phyloP scores from a whole-genome alignment of 92 coral and sea anemone genomes.

The Diadumene lineata region DNA sequence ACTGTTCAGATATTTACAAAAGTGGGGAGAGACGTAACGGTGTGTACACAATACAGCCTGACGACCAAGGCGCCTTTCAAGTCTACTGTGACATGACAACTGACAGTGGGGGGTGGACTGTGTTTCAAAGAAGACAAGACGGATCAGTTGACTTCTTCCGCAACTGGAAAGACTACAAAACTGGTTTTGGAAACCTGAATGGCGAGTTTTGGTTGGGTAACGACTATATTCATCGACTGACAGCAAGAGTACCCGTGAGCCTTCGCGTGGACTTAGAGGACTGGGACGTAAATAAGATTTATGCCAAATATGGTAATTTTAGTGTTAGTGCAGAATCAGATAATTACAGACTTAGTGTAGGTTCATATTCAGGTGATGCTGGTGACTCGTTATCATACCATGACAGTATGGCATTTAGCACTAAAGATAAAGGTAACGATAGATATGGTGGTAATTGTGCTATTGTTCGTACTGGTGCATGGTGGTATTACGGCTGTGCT shows the following conservation, averaged over 20 bases:
- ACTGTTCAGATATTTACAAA: constrained; percentile 17
- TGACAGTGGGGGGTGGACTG: constrained; percentile 52
- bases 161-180: constrained; percentile 46
- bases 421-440: constrained; percentile 64
- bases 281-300: constrained; percentile 31
- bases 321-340: constrained; percentile 40
- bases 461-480: constrained; percentile 33
- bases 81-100: constrained; percentile 48
- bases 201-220: constrained; percentile 67
- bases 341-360: constrained; percentile 43
- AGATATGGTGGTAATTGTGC: constrained; percentile 31
- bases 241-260: constrained; percentile 29
- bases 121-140: constrained; percentile 59
- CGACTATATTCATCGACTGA: constrained; percentile 49
- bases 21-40: constrained; percentile 14
- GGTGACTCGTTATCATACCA: constrained; percentile 50
- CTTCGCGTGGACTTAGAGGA: constrained; percentile 55
- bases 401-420: constrained; percentile 45
- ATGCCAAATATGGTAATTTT: constrained; percentile 56
- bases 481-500: constrained; percentile 48
- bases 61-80: constrained; percentile 16
- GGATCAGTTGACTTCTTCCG: constrained; percentile 52
- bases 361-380: constrained; percentile 52
- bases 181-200: constrained; percentile 62
- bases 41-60: constrained; percentile 18